These are phyloP conservation scores for Venturia canescens DNA, from an alignment of 1,140 invertebrate genomes.

Conservation along the genomic window DNA sequence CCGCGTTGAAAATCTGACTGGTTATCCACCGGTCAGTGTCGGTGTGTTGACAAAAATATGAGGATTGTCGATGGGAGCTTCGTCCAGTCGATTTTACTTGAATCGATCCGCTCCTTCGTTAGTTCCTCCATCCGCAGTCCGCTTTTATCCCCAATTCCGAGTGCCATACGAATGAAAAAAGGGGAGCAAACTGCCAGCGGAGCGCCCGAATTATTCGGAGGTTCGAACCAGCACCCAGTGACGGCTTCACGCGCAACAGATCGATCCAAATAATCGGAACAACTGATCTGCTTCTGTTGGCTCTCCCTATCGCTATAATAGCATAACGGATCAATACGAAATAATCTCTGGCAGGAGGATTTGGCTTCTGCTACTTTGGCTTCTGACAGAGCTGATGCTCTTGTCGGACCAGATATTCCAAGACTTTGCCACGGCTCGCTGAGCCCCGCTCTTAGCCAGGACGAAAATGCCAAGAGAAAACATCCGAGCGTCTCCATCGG, in stretches of 20 bases:
- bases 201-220: not conserved
- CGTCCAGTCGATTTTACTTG: too few relatives aligned
- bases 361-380: slow-evolving; percentile 22
- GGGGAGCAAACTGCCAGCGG: not conserved
- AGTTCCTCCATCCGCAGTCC: too few relatives aligned
- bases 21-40: too few relatives aligned
- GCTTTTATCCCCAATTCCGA: not conserved
- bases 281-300: slow-evolving; percentile 17
- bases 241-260: not conserved
- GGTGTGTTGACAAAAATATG: too few relatives aligned
- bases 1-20: too few relatives aligned
- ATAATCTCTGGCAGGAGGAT: slow-evolving; percentile 19
- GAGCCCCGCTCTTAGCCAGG: not conserved
- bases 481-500: not conserved
- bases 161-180: not conserved
- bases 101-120: too few relatives aligned
- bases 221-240: not conserved
- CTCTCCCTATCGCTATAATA: slow-evolving; percentile 7
- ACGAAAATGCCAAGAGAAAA: not conserved
- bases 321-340: slow-evolving; percentile 16
- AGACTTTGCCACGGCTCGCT: slow-evolving; percentile 18
- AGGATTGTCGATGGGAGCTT: too few relatives aligned
- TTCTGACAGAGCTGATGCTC: slow-evolving; percentile 8
- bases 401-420: slow-evolving; percentile 16
- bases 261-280: slow-evolving; percentile 17